Percentiles rank a stretch among this genome's conserved stretches.
Evolutionary conservation across 2,113 vertebrate species (phyloP).

Genomic region (Phrynosoma platyrhinos): DNA sequence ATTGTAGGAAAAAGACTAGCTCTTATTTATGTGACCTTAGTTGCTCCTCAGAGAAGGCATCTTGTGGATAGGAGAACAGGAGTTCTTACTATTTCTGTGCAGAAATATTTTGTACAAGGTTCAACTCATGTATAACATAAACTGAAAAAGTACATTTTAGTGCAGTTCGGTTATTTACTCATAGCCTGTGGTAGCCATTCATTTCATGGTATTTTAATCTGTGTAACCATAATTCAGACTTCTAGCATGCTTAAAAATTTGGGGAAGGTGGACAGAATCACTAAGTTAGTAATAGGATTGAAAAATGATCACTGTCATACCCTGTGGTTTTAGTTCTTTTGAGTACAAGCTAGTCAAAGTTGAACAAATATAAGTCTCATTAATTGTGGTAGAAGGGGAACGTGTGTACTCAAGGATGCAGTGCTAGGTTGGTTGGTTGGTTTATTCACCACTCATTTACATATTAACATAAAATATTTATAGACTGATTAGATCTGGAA

Average conservation of each 20-base stretch:
- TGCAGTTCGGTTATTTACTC: background rate
- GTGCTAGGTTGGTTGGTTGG: background rate
- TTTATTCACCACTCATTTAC: no score
- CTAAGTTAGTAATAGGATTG: background rate
- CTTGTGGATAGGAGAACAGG: background rate
- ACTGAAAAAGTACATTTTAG: background rate
- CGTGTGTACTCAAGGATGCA: background rate
- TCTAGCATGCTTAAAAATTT: background rate
- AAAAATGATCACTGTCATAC: background rate
- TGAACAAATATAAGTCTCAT: background rate
- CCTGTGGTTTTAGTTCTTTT: background rate
- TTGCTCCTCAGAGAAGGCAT: background rate
- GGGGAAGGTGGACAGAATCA: background rate
- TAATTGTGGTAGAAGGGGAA: background rate
- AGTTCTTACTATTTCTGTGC: background rate
- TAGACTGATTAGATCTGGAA: no score
- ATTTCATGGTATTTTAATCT: background rate
- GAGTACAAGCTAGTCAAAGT: background rate
- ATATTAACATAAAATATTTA: no score
- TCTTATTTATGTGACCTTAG: conserved; percentile 33
- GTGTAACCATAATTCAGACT: background rate
- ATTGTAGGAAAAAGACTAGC: background rate
- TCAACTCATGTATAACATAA: background rate
- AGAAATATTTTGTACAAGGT: background rate
- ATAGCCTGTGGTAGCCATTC: background rate